Conservation (phyloP, 1,140 invertebrate genomes). For the Drosophila yakuba region DNA sequence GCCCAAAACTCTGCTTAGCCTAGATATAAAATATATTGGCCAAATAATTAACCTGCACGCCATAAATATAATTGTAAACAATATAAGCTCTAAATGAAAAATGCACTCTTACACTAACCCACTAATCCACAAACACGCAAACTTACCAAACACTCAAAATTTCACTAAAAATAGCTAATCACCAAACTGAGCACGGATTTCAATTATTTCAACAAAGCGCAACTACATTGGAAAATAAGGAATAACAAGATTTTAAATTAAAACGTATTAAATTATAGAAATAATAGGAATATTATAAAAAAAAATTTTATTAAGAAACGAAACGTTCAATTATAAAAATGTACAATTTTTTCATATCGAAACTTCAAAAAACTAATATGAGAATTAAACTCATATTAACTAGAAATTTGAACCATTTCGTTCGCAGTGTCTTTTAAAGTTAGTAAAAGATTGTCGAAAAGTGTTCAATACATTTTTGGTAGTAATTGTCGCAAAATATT, state of each 20-base stretch:
- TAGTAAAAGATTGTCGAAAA: too few relatives aligned
- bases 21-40: constrained; percentile 35
- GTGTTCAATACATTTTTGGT: too few relatives aligned
- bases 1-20: constrained; percentile 36
- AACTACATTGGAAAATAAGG: constrained; percentile 32
- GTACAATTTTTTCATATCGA: too few relatives aligned
- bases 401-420: too few relatives aligned
- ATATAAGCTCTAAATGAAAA: constrained; percentile 8
- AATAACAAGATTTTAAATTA: not conserved
- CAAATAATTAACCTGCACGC: constrained; percentile 36
- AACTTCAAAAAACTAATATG: too few relatives aligned
- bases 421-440: too few relatives aligned
- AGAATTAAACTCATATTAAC: too few relatives aligned
- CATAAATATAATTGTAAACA: constrained; percentile 8
- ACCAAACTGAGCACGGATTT: constrained; percentile 23
- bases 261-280: not conserved
- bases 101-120: constrained; percentile 17
- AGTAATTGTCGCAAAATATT: not conserved
- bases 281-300: not conserved
- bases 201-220: constrained; percentile 18
- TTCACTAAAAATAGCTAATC: not conserved
- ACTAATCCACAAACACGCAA: constrained; percentile 14
- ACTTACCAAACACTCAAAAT: constrained; percentile 27
- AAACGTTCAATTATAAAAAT: not conserved
- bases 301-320: too few relatives aligned